Evolutionary conservation across 2,113 vertebrate species (phyloP), one percentile per base, ranked within the genome.

Genomic region (Brachyhypopomus occidentalis): DNA sequence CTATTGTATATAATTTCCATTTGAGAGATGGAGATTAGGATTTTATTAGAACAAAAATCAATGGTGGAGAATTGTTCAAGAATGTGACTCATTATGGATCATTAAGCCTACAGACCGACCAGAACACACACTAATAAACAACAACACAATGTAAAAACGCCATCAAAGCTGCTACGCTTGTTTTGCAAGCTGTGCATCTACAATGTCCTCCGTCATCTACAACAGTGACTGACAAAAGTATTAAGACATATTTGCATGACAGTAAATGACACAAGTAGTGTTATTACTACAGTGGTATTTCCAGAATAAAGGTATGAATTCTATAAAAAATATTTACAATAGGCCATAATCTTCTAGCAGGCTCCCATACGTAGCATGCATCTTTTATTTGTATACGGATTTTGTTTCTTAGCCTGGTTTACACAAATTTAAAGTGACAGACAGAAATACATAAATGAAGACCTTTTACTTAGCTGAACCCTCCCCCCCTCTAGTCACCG

Each of bases 1-100:
- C 87, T 83, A 86, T 85, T 87, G 86, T 79, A 77, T 75, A 70
- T 90, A 90, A 92, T 92, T 90, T 91, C 78, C 83, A 84, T 87
- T 84, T 84, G 84, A 88, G 84, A 82, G 84, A 83, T 80, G 69
- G 48, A 72, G 71, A 88, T 89, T 80, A 83, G 78, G 84, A 83
- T 81, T 84, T 86, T 64, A 83, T 78, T 38, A 78, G 52, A 84
- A 56, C 75, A 59, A 66, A 84, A 78, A 69, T 79, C 71, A 76
- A 85, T 78, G 12, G 64, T 48, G 73, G 45, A 56, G 34, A 64
- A 63, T 36, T 78, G 17, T 71, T 48, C 79, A 62, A 56, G 41
- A 64, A 63, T 27, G 23, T 52, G 59, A 8, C 34, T 71, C 55
- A 34, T 72, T 56, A 56, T 77, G 45, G 75, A 75, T 74, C 22